phyloP scores from a whole-genome alignment of 2,113 vertebrate genomes.

The Nothocercus nigrocapillus region DNA sequence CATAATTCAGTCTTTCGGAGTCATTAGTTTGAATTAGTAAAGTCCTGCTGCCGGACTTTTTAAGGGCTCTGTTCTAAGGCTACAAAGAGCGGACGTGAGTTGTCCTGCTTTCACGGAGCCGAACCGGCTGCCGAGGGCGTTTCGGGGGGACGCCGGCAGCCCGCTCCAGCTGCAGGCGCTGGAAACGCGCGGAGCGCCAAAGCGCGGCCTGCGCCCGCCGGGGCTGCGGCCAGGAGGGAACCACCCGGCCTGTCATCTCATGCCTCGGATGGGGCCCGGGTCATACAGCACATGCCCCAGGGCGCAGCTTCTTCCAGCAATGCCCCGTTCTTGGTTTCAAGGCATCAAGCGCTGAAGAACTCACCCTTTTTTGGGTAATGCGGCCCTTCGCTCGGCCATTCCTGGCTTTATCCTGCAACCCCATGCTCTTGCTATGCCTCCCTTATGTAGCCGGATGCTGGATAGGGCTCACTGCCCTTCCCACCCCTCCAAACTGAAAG shows the following conservation, averaged over 20 bases:
- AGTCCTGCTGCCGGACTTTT: constrained; percentile 12
- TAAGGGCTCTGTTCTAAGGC: constrained; percentile 16
- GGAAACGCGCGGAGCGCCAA: not conserved
- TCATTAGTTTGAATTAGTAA: constrained; percentile 54
- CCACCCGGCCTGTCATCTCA: not conserved
- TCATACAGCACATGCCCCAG: not conserved
- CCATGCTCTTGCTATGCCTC: fast-evolving
- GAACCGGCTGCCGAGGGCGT: not conserved
- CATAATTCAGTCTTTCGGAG: constrained; percentile 27
- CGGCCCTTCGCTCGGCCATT: not conserved
- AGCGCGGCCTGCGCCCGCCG: not conserved
- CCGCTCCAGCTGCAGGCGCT: not conserved
- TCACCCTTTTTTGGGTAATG: not conserved
- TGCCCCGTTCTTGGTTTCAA: not conserved
- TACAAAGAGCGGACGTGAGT: constrained; percentile 24
- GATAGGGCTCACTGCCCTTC: not conserved
- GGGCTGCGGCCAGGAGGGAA: not conserved
- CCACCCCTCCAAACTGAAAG: not conserved
- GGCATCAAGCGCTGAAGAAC: not conserved
- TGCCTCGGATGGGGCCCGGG: not conserved
- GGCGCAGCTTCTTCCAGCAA: not conserved
- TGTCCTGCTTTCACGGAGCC: constrained; percentile 28
- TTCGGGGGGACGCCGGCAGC: not conserved
- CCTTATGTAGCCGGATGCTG: too few relatives aligned
- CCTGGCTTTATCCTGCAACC: not conserved